Evolutionary conservation across 1,140 invertebrate genomes (phyloP).

Genomic region (Papilio helenus): DNA sequence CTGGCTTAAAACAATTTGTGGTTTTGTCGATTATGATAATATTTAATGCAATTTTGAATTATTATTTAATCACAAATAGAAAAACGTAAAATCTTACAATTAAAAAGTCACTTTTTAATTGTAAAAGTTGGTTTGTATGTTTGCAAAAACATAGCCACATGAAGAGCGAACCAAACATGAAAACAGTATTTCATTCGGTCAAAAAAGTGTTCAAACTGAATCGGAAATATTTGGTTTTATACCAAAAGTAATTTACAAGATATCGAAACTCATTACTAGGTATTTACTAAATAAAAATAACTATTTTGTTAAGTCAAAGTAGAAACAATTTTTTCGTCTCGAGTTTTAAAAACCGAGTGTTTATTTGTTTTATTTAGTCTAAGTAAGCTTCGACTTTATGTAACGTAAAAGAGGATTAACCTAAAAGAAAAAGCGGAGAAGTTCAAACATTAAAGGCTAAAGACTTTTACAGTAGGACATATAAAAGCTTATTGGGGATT

Average conservation of each 20-base stretch:
- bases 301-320: neutral
- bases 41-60: neutral
- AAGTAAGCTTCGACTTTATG: slow-evolving; percentile 1
- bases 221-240: neutral
- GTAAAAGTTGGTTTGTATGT: neutral
- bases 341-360: neutral
- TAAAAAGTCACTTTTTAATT: neutral
- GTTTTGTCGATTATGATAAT: neutral
- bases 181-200: neutral
- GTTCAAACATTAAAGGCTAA: slow-evolving; percentile 25
- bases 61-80: neutral
- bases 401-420: slow-evolving; percentile 21
- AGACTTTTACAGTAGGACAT: slow-evolving; percentile 7
- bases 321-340: neutral
- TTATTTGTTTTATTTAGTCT: slow-evolving; percentile 12
- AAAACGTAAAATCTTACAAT: neutral
- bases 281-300: neutral
- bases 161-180: neutral
- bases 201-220: slow-evolving; percentile 1
- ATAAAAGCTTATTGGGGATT: slow-evolving; percentile 12
- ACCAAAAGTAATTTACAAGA: neutral
- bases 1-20: neutral
- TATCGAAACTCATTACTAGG: neutral
- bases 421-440: slow-evolving; percentile 16
- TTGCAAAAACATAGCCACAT: neutral